phyloP scores from a whole-genome alignment of 2,888 invertebrate species.

The Spilosoma lubricipeda region DNA sequence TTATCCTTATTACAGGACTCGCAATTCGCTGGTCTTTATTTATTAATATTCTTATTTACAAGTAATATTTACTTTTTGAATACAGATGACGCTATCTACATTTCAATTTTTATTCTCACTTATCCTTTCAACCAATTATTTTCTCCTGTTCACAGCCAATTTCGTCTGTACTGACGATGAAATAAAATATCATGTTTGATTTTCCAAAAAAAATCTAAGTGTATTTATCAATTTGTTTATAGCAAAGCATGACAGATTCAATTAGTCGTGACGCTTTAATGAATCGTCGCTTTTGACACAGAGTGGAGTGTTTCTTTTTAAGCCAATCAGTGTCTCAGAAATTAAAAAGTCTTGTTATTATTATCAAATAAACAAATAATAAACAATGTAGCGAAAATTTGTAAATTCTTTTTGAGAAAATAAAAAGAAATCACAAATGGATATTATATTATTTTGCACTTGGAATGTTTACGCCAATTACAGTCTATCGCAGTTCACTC shows the following conservation, averaged over 20 bases:
- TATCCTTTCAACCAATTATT: neutral
- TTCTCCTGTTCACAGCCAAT: neutral
- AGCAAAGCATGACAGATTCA: neutral
- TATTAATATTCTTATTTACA: too few relatives aligned
- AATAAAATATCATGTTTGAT: neutral
- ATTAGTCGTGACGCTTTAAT: slow-evolving; percentile 8
- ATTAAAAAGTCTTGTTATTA: neutral
- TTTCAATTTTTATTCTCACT: neutral
- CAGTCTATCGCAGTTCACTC: too few relatives aligned
- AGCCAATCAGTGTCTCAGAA: neutral
- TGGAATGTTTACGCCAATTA: neutral
- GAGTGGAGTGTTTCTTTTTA: slow-evolving; percentile 10
- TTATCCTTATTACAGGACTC: too few relatives aligned
- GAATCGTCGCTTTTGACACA: slow-evolving; percentile 3
- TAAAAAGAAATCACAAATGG: neutral
- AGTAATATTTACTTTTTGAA: neutral
- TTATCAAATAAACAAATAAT: slow-evolving; percentile 6
- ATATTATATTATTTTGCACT: too few relatives aligned
- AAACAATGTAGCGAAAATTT: slow-evolving; percentile 1
- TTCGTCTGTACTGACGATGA: neutral
- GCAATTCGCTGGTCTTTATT: too few relatives aligned
- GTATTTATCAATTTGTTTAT: slow-evolving; percentile 5
- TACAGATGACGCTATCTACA: neutral
- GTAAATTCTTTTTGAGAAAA: neutral
- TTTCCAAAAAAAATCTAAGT: neutral